phyloP scores from a whole-genome alignment of 2,888 invertebrate species.

The Agrilus cyanescens region DNA sequence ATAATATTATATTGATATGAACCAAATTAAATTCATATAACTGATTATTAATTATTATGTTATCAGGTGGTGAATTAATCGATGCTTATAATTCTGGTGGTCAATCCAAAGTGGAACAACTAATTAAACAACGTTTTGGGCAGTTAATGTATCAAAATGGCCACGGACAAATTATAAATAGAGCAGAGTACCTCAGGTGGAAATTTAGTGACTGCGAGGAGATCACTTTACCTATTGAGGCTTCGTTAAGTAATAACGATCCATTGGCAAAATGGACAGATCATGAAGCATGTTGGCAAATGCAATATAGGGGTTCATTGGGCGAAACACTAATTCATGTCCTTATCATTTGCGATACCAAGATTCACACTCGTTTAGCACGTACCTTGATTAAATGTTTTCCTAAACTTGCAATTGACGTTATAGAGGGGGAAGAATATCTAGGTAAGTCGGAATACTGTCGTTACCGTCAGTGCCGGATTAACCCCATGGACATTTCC shows the following conservation, averaged over 20 bases:
- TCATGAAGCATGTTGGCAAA: slow-evolving; percentile 95
- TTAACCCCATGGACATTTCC: no score
- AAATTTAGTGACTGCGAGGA: slow-evolving; percentile 77
- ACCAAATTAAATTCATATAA: no score
- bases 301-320: slow-evolving; percentile 88
- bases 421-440: slow-evolving; percentile 96
- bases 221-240: slow-evolving; percentile 78
- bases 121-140: slow-evolving; percentile 76
- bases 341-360: slow-evolving; percentile 87
- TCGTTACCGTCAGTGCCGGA: no score
- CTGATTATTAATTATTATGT: no score
- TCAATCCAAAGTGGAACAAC: slow-evolving; percentile 67
- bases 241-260: slow-evolving; percentile 72
- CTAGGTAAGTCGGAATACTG: slow-evolving; percentile 63
- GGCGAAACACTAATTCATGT: slow-evolving; percentile 94
- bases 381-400: slow-evolving; percentile 82
- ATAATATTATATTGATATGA: no score
- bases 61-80: slow-evolving; percentile 65
- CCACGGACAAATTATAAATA: slow-evolving; percentile 70
- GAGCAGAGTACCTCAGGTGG: slow-evolving; percentile 82
- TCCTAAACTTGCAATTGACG: slow-evolving; percentile 81
- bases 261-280: slow-evolving; percentile 80
- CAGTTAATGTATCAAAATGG: slow-evolving; percentile 82
- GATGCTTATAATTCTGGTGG: slow-evolving; percentile 81
- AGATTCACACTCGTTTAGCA: slow-evolving; percentile 68